A percentile compares a stretch with the other conserved stretches of the same genome.
Conservation (phyloP, 2,797 vertebrate species). For the Paguma larvata region DNA sequence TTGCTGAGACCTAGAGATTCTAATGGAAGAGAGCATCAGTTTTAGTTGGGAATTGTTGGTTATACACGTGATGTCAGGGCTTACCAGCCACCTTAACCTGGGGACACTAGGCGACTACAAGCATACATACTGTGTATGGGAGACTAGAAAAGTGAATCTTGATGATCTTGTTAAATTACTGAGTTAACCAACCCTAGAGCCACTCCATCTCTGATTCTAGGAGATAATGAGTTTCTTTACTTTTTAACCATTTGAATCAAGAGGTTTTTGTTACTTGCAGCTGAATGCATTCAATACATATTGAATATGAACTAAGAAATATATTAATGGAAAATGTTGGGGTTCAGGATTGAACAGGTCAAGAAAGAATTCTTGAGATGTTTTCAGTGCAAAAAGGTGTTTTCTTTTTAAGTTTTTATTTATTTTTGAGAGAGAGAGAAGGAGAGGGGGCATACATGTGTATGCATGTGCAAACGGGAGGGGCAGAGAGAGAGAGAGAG, state of each 20-base stretch:
- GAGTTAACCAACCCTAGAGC: background rate
- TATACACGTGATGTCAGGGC: background rate
- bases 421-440: too few relatives aligned
- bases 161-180: background rate
- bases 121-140: background rate
- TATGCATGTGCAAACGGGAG: too few relatives aligned
- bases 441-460: too few relatives aligned
- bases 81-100: background rate
- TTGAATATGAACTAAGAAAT: constrained; percentile 44
- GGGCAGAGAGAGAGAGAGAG: too few relatives aligned
- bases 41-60: background rate
- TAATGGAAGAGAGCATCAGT: background rate
- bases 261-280: constrained; percentile 1
- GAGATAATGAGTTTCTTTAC: background rate
- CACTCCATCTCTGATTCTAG: background rate
- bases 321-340: background rate
- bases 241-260: background rate
- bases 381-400: background rate
- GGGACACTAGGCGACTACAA: background rate
- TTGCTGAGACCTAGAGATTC: background rate
- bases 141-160: background rate
- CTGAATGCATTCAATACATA: background rate
- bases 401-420: too few relatives aligned
- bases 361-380: background rate
- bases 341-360: background rate